phyloP scores from a whole-genome alignment of 2,797 vertebrate genomes.

The Novumbra hubbsi region DNA sequence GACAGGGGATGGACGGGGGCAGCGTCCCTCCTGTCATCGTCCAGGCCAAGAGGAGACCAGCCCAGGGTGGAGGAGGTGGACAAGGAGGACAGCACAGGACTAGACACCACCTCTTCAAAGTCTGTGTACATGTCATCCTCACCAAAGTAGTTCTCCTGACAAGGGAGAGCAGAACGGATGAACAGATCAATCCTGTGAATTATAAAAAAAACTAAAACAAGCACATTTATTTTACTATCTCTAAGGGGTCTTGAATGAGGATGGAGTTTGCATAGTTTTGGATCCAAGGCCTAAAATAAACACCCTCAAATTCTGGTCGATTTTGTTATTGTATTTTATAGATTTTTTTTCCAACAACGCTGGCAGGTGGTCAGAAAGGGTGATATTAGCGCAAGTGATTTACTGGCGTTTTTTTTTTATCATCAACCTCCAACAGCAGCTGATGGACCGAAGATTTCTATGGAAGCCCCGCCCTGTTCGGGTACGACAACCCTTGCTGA shows the following conservation, averaged over 20 bases:
- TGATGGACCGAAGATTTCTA: no score
- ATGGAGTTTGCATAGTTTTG: neutral
- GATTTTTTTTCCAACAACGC: no score
- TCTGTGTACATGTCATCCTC: slow-evolving; percentile 99
- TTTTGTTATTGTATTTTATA: no score
- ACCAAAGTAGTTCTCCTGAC: slow-evolving; percentile 97
- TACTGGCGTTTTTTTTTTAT: no score
- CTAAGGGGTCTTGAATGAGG: neutral
- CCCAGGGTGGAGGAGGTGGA: slow-evolving; percentile 90
- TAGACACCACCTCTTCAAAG: slow-evolving; percentile 91
- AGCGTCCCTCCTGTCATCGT: slow-evolving; percentile 75
- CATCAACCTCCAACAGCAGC: no score
- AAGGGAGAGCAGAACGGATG: neutral
- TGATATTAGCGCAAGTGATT: no score
- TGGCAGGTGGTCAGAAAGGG: no score
- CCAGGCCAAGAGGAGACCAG: slow-evolving; percentile 90
- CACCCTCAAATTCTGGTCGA: no score
- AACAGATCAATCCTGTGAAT: neutral
- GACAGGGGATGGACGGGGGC: slow-evolving; percentile 83
- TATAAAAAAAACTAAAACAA: neutral
- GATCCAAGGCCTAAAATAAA: no score
- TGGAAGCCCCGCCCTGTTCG: neutral
- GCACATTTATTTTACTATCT: neutral
- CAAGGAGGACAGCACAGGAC: slow-evolving; percentile 88
- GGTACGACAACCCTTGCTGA: neutral